Percentiles rank a stretch among this genome's conserved stretches.
These are phyloP conservation scores for Lates japonicus DNA, from an alignment of 2,797 vertebrate species.

Conservation along the genomic window DNA sequence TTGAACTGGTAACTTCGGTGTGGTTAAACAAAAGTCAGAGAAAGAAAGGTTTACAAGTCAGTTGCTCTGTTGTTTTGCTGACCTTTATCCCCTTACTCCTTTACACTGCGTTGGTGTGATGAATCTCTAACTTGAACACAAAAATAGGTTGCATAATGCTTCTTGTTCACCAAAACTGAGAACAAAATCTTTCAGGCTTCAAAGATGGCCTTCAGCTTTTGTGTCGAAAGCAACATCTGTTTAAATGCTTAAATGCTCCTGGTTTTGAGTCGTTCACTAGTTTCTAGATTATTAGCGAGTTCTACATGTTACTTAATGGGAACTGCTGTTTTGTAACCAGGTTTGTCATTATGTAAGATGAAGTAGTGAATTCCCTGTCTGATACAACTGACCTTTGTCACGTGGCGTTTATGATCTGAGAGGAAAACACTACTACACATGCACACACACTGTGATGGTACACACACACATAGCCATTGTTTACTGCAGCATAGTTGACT, in stretches of 20 bases:
- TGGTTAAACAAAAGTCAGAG: neutral
- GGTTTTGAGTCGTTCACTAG: neutral
- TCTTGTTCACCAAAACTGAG: neutral
- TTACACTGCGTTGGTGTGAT: neutral
- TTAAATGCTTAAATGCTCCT: neutral
- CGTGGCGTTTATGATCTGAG: conserved; percentile 65
- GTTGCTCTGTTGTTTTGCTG: conserved; percentile 4
- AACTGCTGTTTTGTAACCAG: conserved; percentile 70
- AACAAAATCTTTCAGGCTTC: neutral
- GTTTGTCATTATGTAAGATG: conserved; percentile 70
- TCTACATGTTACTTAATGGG: conserved; percentile 41
- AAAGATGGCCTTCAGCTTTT: neutral
- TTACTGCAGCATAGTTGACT: conserved; percentile 40
- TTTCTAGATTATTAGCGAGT: conserved; percentile 38
- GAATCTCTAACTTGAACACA: neutral
- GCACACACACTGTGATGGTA: conserved; percentile 1
- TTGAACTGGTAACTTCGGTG: neutral
- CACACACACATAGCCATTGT: conserved; percentile 17
- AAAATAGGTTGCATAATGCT: neutral
- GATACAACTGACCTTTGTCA: conserved; percentile 77
- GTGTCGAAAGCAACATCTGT: neutral
- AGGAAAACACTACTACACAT: conserved; percentile 6
- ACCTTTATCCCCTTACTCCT: conserved; percentile 34
- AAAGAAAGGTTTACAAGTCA: neutral
- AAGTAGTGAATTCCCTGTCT: conserved; percentile 68